Base-by-base conservation (phyloP, 2,888 invertebrate genomes). In the Epistrophe grossulariae region DNA sequence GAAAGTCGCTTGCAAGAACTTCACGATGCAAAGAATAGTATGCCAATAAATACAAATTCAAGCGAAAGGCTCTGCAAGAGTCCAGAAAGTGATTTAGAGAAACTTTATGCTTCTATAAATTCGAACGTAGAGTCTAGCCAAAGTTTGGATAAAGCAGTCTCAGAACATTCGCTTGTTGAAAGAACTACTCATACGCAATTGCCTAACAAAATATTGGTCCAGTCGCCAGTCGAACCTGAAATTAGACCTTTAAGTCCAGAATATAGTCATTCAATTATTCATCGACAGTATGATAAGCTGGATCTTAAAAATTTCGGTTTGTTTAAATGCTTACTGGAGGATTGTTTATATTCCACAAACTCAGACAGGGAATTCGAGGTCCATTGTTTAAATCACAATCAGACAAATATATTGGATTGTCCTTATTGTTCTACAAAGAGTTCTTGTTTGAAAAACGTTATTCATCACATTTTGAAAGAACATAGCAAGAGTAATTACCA, bases 331-430 rank as follows among this genome's bases (percentile, higher is more conserved):
- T 89, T 89, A 88, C 68, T 84, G 5, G 66, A 70, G 10, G 89
- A 89, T 70, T 90, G 90, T 28, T 89, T 88, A 38, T 90, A 80
- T 76, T 89, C 90, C 0, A 89, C 89, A 17, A 88, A 90, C 59
- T 31, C 48, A n/a, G 45, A 57, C 0, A 38, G 40, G 0, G 89
- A 88, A 48, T 88, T 90, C 2, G 35, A 79, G 6, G 24, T 83
- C 1, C 90, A 90, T 87, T 78, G 88, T 9, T 11, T 2, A 4
- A 19, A 43, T 57, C 31, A n/a, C 6, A 55, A 43, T 11, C 15
- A 9, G 15, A 40, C 13, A 17, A 13, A 3, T 6, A 28, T 45
- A 13, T 48, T 48, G 15, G 17, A 13, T 17, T 82, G 85, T 59
- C 59, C 85, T 10, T 85, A 85, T 31, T 85, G 85, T 17, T 1